Conservation (phyloP, 2,113 vertebrate species). For the Lophius piscatorius region DNA sequence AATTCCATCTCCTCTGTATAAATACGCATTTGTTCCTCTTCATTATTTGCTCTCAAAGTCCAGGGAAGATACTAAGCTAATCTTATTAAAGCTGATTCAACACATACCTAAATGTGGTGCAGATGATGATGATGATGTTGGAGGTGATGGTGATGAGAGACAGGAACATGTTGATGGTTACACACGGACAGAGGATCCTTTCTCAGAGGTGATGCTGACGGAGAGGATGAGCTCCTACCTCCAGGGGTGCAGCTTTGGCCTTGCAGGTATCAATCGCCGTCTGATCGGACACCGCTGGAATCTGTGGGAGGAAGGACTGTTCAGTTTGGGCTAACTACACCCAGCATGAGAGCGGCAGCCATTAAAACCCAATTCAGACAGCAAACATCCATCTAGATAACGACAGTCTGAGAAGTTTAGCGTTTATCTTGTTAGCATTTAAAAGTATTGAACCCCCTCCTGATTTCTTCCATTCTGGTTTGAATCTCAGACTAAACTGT, state of each 20-base stretch:
- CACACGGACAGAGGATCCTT: slow-evolving; percentile 12
- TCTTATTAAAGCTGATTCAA: neutral
- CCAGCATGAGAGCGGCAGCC: slow-evolving; percentile 5
- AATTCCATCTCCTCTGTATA: slow-evolving; percentile 12
- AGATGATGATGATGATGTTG: slow-evolving; percentile 28
- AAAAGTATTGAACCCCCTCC: too few species aligned
- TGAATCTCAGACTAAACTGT: too few species aligned
- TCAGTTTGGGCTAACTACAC: slow-evolving; percentile 49
- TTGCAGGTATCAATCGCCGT: slow-evolving; percentile 77
- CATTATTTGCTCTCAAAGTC: neutral
- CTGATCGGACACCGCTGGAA: slow-evolving; percentile 75
- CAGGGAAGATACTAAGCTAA: neutral
- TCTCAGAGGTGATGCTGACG: slow-evolving; percentile 3
- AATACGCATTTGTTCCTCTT: slow-evolving; percentile 16
- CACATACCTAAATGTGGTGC: slow-evolving; percentile 1
- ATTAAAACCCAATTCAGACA: slow-evolving; percentile 7
- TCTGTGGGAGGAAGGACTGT: slow-evolving; percentile 66
- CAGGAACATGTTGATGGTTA: neutral
- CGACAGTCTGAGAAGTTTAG: neutral
- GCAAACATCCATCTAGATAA: neutral
- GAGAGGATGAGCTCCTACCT: slow-evolving; percentile 70
- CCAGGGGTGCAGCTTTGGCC: slow-evolving; percentile 53
- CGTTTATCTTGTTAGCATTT: too few species aligned
- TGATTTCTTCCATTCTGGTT: too few species aligned
- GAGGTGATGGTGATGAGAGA: slow-evolving; percentile 5